Evolutionary conservation across 2,113 vertebrate genomes (phyloP), one percentile per base, ranked within the genome.

Genomic region (Potamarius usumacintae): DNA sequence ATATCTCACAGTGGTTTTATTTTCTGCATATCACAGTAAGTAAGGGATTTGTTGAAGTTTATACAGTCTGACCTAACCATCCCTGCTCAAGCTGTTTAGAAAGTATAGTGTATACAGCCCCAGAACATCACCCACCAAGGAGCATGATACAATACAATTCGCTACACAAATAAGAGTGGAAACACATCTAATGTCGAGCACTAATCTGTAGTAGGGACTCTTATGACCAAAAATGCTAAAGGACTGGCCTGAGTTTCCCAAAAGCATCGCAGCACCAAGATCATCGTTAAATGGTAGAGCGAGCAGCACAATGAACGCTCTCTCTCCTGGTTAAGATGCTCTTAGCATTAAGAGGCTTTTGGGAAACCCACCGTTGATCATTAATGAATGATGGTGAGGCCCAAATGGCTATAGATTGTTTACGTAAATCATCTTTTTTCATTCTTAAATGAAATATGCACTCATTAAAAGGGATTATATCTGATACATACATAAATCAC

Each of bases 1-100:
- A 62, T 57, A 65, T 57, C 53, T 88, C 86, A 80, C 71, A 85
- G 88, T 85, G 72, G 14, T 88, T 89, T 58, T 34, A n/a, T 84
- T 89, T 63, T 18, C 60, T 80, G 30, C 48, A 88, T 74, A 27
- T 52, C n/a, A 78, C 62, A 87, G 84, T 48, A 67, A 42, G 17
- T 60, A 60, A 60, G 30, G 50, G 22, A 79, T 67, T 22, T 65
- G 57, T 86, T 50, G 18, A 20, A 12, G 22, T 52, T 30, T 83
- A 27, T 57, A 55, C 34, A 52, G 7, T n/a, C 6, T 18, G 6
- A 55, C 58, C 9, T 84, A 42, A 62, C 0, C 27, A n/a, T 55
- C 12, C 14, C 22, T 52, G 50, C 50, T 78, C 25, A 17, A 57
- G 52, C 7, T 57, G 52, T 57, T 30, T 14, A 52, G 22, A 72